phyloP scores from a whole-genome alignment of 2,113 vertebrate species.

The Orthonyx spaldingii region DNA sequence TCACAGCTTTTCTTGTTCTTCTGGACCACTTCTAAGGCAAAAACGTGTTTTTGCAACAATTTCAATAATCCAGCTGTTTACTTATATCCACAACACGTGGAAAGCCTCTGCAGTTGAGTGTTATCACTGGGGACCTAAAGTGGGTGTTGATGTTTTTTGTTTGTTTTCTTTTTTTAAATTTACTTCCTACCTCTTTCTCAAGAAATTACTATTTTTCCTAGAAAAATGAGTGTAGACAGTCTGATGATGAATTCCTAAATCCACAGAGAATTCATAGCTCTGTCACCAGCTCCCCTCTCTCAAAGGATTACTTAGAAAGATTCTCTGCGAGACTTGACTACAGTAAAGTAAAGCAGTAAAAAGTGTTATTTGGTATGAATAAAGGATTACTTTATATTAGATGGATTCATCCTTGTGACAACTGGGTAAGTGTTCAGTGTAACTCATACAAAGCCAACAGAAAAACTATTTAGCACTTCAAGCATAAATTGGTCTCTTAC shows the following conservation, averaged over 20 bases:
- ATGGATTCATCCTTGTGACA: neutral
- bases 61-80: neutral
- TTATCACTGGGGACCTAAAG: neutral
- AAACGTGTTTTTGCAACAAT: neutral
- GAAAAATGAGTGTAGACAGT: neutral
- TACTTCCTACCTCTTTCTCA: neutral
- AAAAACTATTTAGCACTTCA: neutral
- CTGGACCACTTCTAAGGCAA: neutral
- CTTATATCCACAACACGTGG: accelerated
- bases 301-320: neutral
- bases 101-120: neutral
- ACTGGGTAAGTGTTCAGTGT: neutral
- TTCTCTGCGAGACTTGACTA: neutral
- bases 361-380: neutral
- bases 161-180: neutral
- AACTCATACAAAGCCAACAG: neutral
- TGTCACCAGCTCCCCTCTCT: neutral
- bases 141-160: accelerated
- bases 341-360: neutral
- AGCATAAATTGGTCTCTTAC: neutral
- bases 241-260: neutral
- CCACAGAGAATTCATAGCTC: neutral
- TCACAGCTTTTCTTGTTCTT: neutral
- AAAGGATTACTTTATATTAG: conserved; percentile 7
- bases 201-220: neutral